Evolutionary conservation across 2,113 vertebrate genomes (phyloP), one percentile per base, ranked within the genome.

Genomic region (Nycticryphes semicollaris): DNA sequence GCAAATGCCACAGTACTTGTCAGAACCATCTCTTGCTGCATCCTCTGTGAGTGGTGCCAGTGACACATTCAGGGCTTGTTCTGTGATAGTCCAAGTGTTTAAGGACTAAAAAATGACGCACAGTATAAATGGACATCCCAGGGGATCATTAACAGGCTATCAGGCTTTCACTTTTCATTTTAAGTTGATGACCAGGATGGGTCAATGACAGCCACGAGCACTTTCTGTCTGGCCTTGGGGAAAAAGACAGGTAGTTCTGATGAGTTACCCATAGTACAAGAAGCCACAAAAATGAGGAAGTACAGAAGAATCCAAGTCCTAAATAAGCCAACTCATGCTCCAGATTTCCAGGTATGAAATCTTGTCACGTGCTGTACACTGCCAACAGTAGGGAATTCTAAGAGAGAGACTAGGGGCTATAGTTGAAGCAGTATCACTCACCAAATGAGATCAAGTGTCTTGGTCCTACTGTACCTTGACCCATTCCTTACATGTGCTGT

Each of bases 21-120:
- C 96, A 92, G 92, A 94, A 78, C 23, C 24, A n/a, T 48, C 80
- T 91, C 76, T 75, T 75, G 60, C 53, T 90, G 22, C 60, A 84
- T n/a, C 14, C 21, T 54, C 60, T 63, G 67, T 39, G 33, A 96
- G 79, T 84, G 69, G 89, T 93, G 89, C 76, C 66, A 87, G 60
- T 87, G 92, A 94, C 92, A 94, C 22, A 82, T 76, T 92, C 83
- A 84, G 90, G 75, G 92, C 76, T 87, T 84, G 39, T 75, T 88
- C 59, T 77, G 39, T 75, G 85, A 64, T 48, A 60, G 8, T 82
- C 51, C 35, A 70, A 78, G 76, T 56, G 48, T 84, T 92, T 81
- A 75, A 87, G 66, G 31, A 84, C 50, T 81, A 45, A 51, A 89
- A 95, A 84, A 94, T 92, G 90, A 92, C 5, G 18, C 48, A 47